phyloP scores from a whole-genome alignment of 2,888 invertebrate species.

The Drosophila algonquin region DNA sequence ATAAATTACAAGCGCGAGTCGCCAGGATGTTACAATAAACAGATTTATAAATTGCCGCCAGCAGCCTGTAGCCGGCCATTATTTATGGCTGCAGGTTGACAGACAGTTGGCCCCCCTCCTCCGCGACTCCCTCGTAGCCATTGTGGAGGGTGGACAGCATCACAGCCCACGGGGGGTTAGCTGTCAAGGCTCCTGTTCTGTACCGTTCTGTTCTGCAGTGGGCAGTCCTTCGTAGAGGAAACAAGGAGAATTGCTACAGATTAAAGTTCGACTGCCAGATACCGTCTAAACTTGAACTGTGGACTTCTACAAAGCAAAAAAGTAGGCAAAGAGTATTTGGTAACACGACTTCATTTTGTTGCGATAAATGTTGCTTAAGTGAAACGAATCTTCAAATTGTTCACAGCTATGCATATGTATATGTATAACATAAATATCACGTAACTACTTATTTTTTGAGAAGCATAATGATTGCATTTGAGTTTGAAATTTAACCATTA shows the following conservation, averaged over 20 bases:
- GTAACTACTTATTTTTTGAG: too few relatives aligned
- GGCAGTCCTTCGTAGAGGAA: neutral
- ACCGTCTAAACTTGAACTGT: neutral
- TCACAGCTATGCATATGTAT: too few relatives aligned
- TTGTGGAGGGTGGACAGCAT: neutral
- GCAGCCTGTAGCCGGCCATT: constrained; percentile 34
- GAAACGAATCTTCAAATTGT: too few relatives aligned
- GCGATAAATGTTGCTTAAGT: too few relatives aligned
- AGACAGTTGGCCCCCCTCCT: constrained; percentile 21
- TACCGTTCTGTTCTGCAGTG: neutral
- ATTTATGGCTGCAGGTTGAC: constrained; percentile 45
- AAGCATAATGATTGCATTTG: too few relatives aligned
- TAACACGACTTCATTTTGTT: too few relatives aligned
- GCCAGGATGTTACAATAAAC: constrained; percentile 34
- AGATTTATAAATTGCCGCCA: constrained; percentile 42
- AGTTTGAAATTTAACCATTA: too few relatives aligned
- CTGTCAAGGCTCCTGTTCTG: neutral
- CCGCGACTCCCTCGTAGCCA: neutral
- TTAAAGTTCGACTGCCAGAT: neutral
- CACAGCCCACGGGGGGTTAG: neutral
- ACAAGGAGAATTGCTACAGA: neutral
- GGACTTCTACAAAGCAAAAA: too few relatives aligned
- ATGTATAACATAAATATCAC: too few relatives aligned
- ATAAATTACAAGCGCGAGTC: constrained; percentile 37
- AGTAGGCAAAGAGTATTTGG: too few relatives aligned